These are phyloP conservation scores for Channa maculata DNA, from an alignment of 2,113 vertebrate species.

Conservation along the genomic window DNA sequence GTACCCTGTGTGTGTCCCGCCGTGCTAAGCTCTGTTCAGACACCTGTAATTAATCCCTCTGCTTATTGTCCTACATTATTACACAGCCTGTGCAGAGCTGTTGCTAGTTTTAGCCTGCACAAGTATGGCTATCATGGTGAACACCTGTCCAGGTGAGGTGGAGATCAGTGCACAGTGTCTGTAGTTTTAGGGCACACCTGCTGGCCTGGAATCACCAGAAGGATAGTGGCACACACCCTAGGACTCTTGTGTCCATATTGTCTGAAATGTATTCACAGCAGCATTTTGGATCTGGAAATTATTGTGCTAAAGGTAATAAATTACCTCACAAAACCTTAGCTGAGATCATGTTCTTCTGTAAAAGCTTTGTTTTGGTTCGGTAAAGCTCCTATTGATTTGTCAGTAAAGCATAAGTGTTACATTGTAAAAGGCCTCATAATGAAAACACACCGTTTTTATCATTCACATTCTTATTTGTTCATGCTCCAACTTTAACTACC, in stretches of 20 bases:
- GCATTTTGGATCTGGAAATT: background rate
- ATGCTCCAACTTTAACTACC: background rate
- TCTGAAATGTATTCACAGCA: background rate
- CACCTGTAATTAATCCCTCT: constrained; percentile 59
- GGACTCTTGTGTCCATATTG: background rate
- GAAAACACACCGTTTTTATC: constrained; percentile 25
- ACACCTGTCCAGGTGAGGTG: constrained; percentile 68
- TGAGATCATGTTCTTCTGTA: constrained; percentile 22
- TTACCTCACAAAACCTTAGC: constrained; percentile 5
- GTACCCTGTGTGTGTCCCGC: constrained; percentile 49
- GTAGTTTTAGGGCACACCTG: constrained; percentile 42
- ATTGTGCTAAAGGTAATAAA: constrained; percentile 18
- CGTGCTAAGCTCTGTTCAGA: constrained; percentile 56
- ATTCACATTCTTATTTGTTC: constrained; percentile 42
- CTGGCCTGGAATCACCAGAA: constrained; percentile 9
- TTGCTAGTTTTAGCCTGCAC: constrained; percentile 19
- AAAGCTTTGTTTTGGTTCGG: constrained; percentile 45
- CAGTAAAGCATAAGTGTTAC: constrained; percentile 25
- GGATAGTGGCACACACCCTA: background rate
- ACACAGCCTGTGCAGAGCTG: constrained; percentile 20
- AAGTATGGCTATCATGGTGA: constrained; percentile 18
- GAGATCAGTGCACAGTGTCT: constrained; percentile 19
- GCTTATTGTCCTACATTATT: constrained; percentile 66
- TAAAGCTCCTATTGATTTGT: constrained; percentile 55
- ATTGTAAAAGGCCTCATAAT: constrained; percentile 33